A percentile compares a stretch with the other conserved stretches of the same genome.
These are phyloP conservation scores for Dissostichus mawsoni DNA, from an alignment of 2,113 vertebrate genomes.

Conservation along the genomic window DNA sequence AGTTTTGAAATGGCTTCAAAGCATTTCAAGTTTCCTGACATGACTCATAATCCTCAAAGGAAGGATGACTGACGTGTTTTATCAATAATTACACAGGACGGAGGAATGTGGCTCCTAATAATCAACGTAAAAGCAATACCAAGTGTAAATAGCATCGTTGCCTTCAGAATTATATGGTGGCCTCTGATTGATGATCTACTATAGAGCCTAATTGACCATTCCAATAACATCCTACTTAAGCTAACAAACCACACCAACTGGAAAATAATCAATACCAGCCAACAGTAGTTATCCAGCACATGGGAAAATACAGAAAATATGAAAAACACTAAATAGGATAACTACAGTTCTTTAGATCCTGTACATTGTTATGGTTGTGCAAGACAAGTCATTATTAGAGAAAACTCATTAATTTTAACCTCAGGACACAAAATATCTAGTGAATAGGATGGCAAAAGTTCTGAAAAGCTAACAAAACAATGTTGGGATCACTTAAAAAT, in stretches of 20 bases:
- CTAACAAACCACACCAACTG: not conserved
- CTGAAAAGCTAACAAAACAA: not conserved
- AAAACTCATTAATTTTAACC: not conserved
- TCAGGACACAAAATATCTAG: not conserved
- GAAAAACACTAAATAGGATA: no score
- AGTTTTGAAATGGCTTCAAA: slow-evolving; percentile 15
- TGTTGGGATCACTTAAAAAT: slow-evolving; percentile 12
- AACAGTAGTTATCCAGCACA: not conserved
- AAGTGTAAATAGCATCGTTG: not conserved
- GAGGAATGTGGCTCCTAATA: not conserved
- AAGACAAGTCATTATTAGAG: not conserved
- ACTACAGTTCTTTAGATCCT: not conserved
- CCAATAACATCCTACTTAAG: not conserved
- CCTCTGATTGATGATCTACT: slow-evolving; percentile 11
- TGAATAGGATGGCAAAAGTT: not conserved
- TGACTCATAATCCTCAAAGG: slow-evolving; percentile 9
- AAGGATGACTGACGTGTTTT: slow-evolving; percentile 12
- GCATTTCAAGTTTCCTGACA: slow-evolving; percentile 13
- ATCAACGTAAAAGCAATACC: no score
- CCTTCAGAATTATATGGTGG: slow-evolving; percentile 13
- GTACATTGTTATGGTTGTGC: not conserved
- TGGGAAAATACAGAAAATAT: not conserved
- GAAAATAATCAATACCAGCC: slow-evolving; percentile 1
- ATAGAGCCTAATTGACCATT: not conserved
- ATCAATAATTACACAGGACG: slow-evolving; percentile 37